Evolutionary conservation across 2,888 invertebrate species (phyloP), one percentile per base, ranked within the genome.

Genomic region (Tachina grossa): DNA sequence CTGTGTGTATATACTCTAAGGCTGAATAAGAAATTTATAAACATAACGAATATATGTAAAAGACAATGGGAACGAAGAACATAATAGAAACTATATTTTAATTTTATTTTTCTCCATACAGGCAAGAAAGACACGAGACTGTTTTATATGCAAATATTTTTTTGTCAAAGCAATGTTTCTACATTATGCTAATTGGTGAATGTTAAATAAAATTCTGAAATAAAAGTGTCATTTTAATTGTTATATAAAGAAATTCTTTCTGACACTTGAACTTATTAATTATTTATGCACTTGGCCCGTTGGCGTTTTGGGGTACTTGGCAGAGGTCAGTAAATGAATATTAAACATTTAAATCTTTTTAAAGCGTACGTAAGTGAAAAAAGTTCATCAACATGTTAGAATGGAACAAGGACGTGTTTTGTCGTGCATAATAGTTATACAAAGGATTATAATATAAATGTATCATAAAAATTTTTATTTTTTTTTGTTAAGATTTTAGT

Each of bases 161-260:
- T 47, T 6, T 47, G 43, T 61, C 22, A 8, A 43, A 16, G 31
- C 45, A 39, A 57, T 65, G n/a, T 71, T 71, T 63, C 61, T 53
- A 10, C 63, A 81, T 81, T 74, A 81, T 85, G 81, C 51, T 78
- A 85, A 85, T 81, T 85, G 63, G 39, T 41, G 13, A 65, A 75
- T 71, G 75, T 84, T 79, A 71, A 65, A 84, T 84, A 69, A 61
- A 68, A 78, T 53, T 74, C 57, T 68, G 43, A 55, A 49, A 81
- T 63, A 77, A 77, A 77, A 66, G 16, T 76, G 63, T 71, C 45
- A 63, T 22, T 68, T 69, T 74, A 55, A 59, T 77, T 81, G 51
- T 68, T 16, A 69, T 13, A 75, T 41, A 75, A 63, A 66, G 57
- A 61, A 71, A 66, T 77, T 22, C 69, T 49, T 69, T 76, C 45